Evolutionary conservation across 2,888 invertebrate species (phyloP), one percentile per base, ranked within the genome.

Genomic region (Zygothrica quintamaculata): DNA sequence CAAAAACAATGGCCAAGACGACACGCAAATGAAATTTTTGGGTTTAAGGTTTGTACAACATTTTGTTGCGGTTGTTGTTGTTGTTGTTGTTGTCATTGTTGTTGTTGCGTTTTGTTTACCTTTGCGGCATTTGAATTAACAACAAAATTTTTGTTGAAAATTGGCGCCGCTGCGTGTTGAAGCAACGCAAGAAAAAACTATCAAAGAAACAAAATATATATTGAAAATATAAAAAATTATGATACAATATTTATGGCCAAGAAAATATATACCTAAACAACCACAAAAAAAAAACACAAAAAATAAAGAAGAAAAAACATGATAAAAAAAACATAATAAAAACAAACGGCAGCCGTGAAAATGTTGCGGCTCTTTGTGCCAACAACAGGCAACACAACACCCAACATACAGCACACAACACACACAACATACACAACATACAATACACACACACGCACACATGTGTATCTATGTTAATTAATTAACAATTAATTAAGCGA

Each of bases 401-500:
- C n/a, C n/a, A n/a, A n/a, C n/a, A n/a, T n/a, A n/a, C n/a, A n/a
- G n/a, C n/a, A n/a, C n/a, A n/a, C n/a, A n/a, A n/a, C n/a, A n/a
- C n/a, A n/a, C n/a, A n/a, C n/a, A n/a, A n/a, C n/a, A n/a, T n/a
- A n/a, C n/a, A n/a, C 26, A 26, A 26, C 26, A 26, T 8, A 26
- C 26, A 26, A 26, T 8, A 26, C 48, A 51, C 25, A 39, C 62
- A 60, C 64, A 65, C 65, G 64, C 69, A 70, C 71, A 71, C 68
- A 29, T 29, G 26, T 76, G 71, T 84, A 80, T 77, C 70, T 78
- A 79, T 81, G 79, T 84, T 85, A 85, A 84, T 84, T 84, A 84
- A 84, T 84, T 84, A 79, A 79, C 79, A 85, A 84, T 84, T 84
- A 84, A 84, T 84, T 85, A 84, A 76, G 58, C 57, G 68, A 76